A percentile compares a stretch with the other conserved stretches of the same genome.
Evolutionary conservation across 2,888 invertebrate genomes (phyloP).

Genomic region (Epinotia ramella): DNA sequence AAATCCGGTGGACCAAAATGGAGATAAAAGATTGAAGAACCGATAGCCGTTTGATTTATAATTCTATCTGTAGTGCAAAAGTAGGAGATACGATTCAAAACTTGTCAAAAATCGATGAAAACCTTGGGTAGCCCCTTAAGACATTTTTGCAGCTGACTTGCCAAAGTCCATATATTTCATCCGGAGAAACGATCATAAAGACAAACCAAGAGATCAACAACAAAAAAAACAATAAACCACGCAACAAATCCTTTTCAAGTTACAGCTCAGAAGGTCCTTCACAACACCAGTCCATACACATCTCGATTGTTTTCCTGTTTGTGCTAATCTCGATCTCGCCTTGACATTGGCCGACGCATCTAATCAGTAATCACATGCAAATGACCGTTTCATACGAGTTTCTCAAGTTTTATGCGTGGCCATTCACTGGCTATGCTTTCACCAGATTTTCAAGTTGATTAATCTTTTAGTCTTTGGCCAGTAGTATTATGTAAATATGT

Average conservation of each 20-base stretch:
- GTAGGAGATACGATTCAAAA: no score
- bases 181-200: no score
- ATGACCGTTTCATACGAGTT: slow-evolving; percentile 27
- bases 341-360: slow-evolving; percentile 40
- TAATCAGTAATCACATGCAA: slow-evolving; percentile 37
- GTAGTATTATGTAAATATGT: not conserved
- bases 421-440: slow-evolving; percentile 26
- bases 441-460: slow-evolving; percentile 2
- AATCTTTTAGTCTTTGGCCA: not conserved
- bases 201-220: no score
- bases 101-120: no score
- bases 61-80: no score
- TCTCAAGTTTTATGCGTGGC: not conserved
- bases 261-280: not conserved
- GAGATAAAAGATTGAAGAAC: no score
- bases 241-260: not conserved
- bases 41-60: no score
- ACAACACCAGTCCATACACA: not conserved
- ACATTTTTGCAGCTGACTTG: no score
- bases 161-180: no score
- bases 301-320: slow-evolving; percentile 29
- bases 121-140: no score
- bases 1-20: no score
- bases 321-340: slow-evolving; percentile 30
- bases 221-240: not conserved